Evolutionary conservation across 2,797 vertebrate genomes (phyloP), one percentile per base, ranked within the genome.

Genomic region (Syngnathus acus): DNA sequence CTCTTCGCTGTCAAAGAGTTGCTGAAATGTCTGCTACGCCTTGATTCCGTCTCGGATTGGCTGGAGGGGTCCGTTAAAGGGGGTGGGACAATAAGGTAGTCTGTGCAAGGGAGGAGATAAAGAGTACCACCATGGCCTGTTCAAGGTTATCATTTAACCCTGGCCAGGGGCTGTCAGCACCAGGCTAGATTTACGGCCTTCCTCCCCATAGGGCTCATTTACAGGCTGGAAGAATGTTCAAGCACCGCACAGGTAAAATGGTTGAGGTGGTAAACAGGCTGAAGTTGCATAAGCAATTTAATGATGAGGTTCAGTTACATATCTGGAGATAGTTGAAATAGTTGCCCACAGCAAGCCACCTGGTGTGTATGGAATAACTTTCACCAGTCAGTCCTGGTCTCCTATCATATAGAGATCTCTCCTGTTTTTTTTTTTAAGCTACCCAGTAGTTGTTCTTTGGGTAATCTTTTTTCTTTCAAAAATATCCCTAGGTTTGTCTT

Each of bases 101-200:
- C 88, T 92, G 91, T 92, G 84, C 85, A 65, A 32, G 72, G 68
- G 82, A 84, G 82, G 68, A 90, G 84, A 91, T 91, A 78, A 88
- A 91, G 85, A 90, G 86, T 75, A 84, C 86, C 82, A 88, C 76
- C 82, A 61, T 84, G 74, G 82, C 81, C 86, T 85, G 87, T 92
- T 93, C 92, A 93, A 92, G 91, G 89, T 91, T 91, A 91, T 93
- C 90, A 87, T 91, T 91, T 92, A 89, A 90, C 89, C 81, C 72
- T 80, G 86, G 82, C 83, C 80, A 78, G 80, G 64, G 75, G 84
- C 87, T 93, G 90, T 93, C 92, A 92, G 83, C 91, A 86, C 79
- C 72, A 78, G 87, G 89, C 85, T 92, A 91, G 90, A 83, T 85
- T 92, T 93, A 90, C 90, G 72, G 76, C 84, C 82, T 77, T 82